Conservation (phyloP, 2,113 vertebrate genomes). For the Ivindomyrus marchei region DNA sequence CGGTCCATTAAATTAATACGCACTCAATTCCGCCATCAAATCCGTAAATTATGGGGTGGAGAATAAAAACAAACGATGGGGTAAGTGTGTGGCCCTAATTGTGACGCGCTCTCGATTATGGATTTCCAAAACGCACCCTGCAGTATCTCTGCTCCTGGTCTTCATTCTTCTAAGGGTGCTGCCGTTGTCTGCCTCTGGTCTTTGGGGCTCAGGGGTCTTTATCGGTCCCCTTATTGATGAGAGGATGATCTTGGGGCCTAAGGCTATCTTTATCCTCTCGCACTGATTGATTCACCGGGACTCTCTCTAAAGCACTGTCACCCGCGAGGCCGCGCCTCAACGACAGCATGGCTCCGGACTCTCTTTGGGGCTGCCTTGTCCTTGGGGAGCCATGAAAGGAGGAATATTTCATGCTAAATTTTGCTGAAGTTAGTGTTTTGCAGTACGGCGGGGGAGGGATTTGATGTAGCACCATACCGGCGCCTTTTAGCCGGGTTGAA, state of each 20-base stretch:
- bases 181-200: not conserved
- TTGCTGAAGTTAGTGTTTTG: constrained; percentile 23
- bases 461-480: constrained; percentile 6
- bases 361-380: not conserved
- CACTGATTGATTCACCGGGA: constrained; percentile 47
- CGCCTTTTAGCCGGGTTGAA: constrained; percentile 7
- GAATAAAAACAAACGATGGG: constrained; percentile 13
- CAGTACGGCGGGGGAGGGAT: constrained; percentile 5
- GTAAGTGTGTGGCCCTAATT: constrained; percentile 8
- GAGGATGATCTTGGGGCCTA: constrained; percentile 40
- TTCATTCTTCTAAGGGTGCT: not conserved
- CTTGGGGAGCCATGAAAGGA: not conserved
- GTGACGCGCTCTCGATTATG: constrained; percentile 13
- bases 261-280: constrained; percentile 43
- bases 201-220: constrained; percentile 26
- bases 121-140: constrained; percentile 27
- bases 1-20: constrained; percentile 20
- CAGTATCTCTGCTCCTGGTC: not conserved
- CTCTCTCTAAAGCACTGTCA: constrained; percentile 36
- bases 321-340: not conserved
- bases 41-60: constrained; percentile 17
- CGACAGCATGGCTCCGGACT: not conserved
- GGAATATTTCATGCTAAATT: constrained; percentile 7
- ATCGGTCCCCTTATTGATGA: constrained; percentile 46
- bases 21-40: constrained; percentile 13